These are phyloP conservation scores for Formica exsecta DNA, from an alignment of 1,140 invertebrate species.

Conservation along the genomic window DNA sequence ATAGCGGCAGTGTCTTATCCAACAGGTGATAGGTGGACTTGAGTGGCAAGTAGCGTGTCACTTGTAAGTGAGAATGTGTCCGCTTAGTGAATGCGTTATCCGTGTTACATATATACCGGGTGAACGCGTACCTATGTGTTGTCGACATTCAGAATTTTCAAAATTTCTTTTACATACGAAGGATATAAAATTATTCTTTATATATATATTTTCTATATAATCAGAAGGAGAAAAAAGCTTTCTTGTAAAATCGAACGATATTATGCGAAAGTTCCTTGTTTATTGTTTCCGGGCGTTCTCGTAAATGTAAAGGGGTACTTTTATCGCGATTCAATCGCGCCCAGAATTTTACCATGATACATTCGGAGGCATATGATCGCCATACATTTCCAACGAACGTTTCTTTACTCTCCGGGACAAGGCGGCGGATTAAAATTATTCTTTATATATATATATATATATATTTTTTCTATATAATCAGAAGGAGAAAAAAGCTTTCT, in stretches of 20 bases:
- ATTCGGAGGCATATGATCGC: neutral
- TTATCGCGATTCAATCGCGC: neutral
- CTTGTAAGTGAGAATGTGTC: conserved; percentile 66
- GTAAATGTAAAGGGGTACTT: neutral
- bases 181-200: neutral
- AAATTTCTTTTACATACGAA: neutral
- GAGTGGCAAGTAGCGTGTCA: conserved; percentile 58
- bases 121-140: conserved; percentile 9
- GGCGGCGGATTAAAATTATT: conserved; percentile 25
- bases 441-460: neutral
- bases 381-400: neutral
- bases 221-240: neutral
- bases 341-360: conserved; percentile 9
- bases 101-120: conserved; percentile 70
- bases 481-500: neutral
- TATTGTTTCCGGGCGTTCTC: neutral
- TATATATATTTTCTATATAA: too few relatives aligned
- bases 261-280: neutral
- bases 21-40: conserved; percentile 70
- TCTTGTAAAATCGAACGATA: neutral
- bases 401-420: conserved; percentile 5
- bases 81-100: conserved; percentile 68
- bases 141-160: neutral
- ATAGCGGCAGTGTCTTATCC: conserved; percentile 71
- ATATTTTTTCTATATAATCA: too few relatives aligned